Evolutionary conservation across 2,888 invertebrate species (phyloP).

Genomic region (Chaetogeoica ovagalla): DNA sequence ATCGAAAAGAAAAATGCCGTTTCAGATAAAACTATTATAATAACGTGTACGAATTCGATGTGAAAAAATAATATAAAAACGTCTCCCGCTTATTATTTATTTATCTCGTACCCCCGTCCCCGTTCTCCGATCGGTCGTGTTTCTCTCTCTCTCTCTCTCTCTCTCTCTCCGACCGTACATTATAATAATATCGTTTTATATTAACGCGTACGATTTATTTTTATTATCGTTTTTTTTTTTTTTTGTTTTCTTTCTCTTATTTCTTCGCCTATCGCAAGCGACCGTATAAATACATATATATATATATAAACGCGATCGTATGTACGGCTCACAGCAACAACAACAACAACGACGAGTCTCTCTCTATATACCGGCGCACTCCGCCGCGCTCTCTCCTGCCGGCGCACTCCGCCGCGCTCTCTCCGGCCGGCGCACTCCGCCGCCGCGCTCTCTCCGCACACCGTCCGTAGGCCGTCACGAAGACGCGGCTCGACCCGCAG

Average conservation of each 20-base stretch:
- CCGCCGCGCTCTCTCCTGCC: background rate
- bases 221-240: conserved; percentile 1
- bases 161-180: background rate
- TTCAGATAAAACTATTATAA: too few species aligned
- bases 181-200: background rate
- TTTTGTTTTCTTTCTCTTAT: background rate
- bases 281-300: background rate
- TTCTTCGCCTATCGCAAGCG: background rate
- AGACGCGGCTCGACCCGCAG: conserved; percentile 1
- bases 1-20: too few species aligned
- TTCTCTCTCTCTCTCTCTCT: background rate
- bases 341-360: conserved; percentile 17
- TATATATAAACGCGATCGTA: too few species aligned
- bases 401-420: too few species aligned
- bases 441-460: too few species aligned
- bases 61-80: too few species aligned
- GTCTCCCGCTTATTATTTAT: too few species aligned
- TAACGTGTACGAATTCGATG: too few species aligned
- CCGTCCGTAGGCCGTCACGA: background rate
- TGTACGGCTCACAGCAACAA: too few species aligned
- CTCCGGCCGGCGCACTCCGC: too few species aligned
- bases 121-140: background rate
- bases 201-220: conserved; percentile 2
- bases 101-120: background rate
- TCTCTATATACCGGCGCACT: background rate